Base-by-base conservation (phyloP, 2,113 vertebrate species). In the Podilymbus podiceps region DNA sequence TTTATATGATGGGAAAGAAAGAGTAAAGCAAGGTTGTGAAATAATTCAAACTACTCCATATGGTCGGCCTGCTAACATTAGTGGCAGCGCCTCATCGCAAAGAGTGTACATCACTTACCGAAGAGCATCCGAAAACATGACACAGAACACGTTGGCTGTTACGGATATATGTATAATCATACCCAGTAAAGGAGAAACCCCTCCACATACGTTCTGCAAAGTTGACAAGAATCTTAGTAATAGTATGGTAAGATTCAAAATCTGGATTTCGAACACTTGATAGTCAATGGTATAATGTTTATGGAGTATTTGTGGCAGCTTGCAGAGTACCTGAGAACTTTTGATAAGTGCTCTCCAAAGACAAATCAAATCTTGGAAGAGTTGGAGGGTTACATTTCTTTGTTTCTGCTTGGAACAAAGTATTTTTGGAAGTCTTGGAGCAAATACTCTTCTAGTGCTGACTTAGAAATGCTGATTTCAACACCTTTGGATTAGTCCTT, bases 201-300 rank as follows among this genome's bases (percentile, higher is more conserved):
- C 99, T n/a, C 99, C 99, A 35, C 99, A 99, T 85, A 99, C 99
- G 3, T 99, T 99, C 98, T 99, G 99, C 98, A 99, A 99, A 95
- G 99, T 99, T 66, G 99, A 99, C 98, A 99, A 99, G 98, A 99
- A 99, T 94, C 99, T 99, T 90, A 99, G 99, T 97, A 99, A 99
- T 73, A 99, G 99, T 91, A 99, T 99, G 99, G 99, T 99, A 98
- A 99, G 98, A 52, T 31, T 72, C 8, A 33, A 46, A 35, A 44
- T 31, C 25, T 75, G 59, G 6, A 8, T 81, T 88, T 73, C 33
- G 49, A 71, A 5, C 11, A 0, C 15, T 85, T 47, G 53, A 1
- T 38, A 1, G 10, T 82, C 16, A 1, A 1, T 15, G 12, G 9
- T 30, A 27, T 63, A 15, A 63, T 2, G 11, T 60, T 63, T 44